A percentile compares a stretch with the other conserved stretches of the same genome.
These are phyloP conservation scores for Solen grandis DNA, from an alignment of 1,140 invertebrate species.

Conservation along the genomic window DNA sequence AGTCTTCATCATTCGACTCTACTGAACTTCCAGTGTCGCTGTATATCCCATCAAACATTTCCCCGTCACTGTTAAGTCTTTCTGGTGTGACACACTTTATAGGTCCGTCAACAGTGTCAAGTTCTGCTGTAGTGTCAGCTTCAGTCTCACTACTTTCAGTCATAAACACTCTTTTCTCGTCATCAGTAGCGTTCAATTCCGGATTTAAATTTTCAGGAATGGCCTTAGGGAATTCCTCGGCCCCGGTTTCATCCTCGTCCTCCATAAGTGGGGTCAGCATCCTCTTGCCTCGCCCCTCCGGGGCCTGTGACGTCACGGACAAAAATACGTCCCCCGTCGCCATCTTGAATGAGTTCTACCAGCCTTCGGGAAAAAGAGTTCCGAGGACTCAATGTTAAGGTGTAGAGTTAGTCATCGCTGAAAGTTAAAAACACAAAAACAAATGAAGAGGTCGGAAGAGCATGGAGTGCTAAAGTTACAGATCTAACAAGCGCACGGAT, in stretches of 20 bases:
- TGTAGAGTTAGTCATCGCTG: no score
- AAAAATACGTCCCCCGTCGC: constrained; percentile 41
- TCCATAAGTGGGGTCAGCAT: constrained; percentile 61
- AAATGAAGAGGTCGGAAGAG: no score
- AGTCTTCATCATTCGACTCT: constrained; percentile 63
- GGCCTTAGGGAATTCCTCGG: background rate
- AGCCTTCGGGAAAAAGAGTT: no score
- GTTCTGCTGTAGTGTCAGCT: background rate
- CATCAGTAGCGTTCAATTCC: constrained; percentile 45
- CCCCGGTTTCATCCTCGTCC: constrained; percentile 55
- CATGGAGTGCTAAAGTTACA: no score
- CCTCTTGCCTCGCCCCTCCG: constrained; percentile 13
- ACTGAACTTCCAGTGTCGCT: constrained; percentile 47
- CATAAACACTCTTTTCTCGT: constrained; percentile 46
- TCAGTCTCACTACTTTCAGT: constrained; percentile 1
- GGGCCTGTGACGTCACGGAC: constrained; percentile 23
- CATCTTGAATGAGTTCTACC: no score
- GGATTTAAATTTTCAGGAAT: constrained; percentile 38
- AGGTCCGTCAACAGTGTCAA: constrained; percentile 7
- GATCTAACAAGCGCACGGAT: no score
- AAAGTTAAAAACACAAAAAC: no score
- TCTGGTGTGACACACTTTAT: constrained; percentile 34
- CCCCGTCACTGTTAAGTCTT: constrained; percentile 44
- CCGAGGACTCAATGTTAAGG: no score
- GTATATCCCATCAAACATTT: constrained; percentile 53